Base-by-base conservation (phyloP, 2,888 invertebrate genomes). In the Andrena fulva region DNA sequence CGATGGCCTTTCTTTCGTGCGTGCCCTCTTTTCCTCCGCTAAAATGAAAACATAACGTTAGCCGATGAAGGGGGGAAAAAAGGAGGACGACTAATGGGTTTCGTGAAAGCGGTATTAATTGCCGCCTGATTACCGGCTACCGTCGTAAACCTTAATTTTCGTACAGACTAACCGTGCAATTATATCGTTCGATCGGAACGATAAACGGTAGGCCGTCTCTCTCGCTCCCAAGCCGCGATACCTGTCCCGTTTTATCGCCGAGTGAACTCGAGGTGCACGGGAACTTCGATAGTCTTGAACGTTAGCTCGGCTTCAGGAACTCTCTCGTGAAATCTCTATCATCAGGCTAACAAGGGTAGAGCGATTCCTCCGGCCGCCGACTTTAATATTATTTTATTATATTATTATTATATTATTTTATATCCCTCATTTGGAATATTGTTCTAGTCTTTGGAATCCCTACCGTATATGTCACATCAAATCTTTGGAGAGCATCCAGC, bases 1-100 rank as follows among this genome's bases (percentile, higher is more conserved):
- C 80, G 76, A 42, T 42, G 42, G 29, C 70, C 74, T 76, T 80
- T 85, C 74, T 76, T 80, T 85, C 80, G 24, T 75, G 63, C 56
- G 66, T 69, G 66, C 74, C 50, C 73, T 66, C 42, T 68, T 66
- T 77, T 68, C 67, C 54, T 16, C 77, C 75, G 66, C 29, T 63
- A 73, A 85, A 83, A 82, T 83, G 84, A 82, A 85, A 68, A 80
- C 80, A 70, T 78, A 85, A 77, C 71, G 59, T 10, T 27, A 31
- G 33, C n/a, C 54, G 50, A 60, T 68, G 31, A 54, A 48, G 16
- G 50, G 64, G 29, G 27, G 62, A 54, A 75, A 73, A 77, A 81
- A 70, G 31, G 52, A 52, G n/a, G n/a, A 12, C 35, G 35, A 29
- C 35, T 72, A 73, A 80, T 62, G 29, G 81, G 35, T 42, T 54